Evolutionary conservation across 2,888 invertebrate species (phyloP).

Genomic region (Sesamia inferens): DNA sequence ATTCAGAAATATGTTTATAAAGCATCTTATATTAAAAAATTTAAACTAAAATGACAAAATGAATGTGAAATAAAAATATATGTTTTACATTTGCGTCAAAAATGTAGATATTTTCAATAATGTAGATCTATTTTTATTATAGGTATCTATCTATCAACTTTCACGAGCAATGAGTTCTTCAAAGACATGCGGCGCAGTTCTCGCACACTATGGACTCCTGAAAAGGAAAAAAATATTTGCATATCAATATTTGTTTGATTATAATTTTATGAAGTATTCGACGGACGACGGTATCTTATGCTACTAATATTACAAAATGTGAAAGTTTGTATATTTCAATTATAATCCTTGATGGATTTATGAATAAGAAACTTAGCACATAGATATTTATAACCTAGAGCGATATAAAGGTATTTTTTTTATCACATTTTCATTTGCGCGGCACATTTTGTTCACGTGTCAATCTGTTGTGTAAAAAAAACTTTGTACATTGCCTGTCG

Average conservation of each 20-base stretch:
- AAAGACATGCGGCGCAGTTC: conserved; percentile 44
- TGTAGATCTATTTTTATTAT: too few species aligned
- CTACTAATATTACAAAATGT: too few species aligned
- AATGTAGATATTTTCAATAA: too few species aligned
- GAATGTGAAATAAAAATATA: too few species aligned
- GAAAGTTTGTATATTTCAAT: background rate
- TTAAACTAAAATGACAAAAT: too few species aligned
- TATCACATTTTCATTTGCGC: background rate
- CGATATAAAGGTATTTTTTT: background rate
- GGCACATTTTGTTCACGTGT: conserved; percentile 8
- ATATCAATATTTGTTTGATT: conserved; percentile 15
- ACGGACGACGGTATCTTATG: too few species aligned
- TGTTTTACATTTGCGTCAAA: too few species aligned
- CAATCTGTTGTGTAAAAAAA: conserved; percentile 37
- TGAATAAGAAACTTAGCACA: background rate
- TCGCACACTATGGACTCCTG: conserved; percentile 75
- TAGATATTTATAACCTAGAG: background rate
- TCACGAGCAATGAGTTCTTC: too few species aligned
- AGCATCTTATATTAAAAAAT: too few species aligned
- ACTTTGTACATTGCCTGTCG: conserved; percentile 33
- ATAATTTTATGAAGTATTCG: conserved; percentile 13
- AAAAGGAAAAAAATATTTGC: conserved; percentile 57
- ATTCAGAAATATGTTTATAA: too few species aligned
- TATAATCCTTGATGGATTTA: conserved; percentile 13
- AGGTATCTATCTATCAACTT: too few species aligned